Conservation (phyloP, 2,113 vertebrate genomes). For the Meles meles region DNA sequence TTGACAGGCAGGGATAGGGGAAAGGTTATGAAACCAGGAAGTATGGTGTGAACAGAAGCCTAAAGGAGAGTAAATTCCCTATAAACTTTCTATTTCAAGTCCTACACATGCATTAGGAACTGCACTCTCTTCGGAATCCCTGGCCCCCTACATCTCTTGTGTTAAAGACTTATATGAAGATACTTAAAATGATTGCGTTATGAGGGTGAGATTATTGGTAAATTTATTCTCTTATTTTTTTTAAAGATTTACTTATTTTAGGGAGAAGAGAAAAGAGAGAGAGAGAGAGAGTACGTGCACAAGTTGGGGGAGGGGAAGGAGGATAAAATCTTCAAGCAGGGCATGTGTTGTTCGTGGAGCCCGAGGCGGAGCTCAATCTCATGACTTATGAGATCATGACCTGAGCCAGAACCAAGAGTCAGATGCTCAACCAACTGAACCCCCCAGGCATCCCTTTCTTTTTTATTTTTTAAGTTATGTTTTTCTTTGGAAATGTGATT, state of each 20-base stretch:
- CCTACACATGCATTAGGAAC: neutral
- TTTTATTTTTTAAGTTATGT: neutral
- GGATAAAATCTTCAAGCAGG: neutral
- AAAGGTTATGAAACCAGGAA: neutral
- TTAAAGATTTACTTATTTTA: neutral
- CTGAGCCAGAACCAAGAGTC: neutral
- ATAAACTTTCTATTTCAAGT: neutral
- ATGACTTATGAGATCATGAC: neutral
- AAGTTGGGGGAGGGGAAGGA: neutral
- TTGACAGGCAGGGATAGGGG: neutral
- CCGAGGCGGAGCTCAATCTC: neutral
- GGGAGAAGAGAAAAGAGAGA: neutral
- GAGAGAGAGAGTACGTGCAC: neutral
- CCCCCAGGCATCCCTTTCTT: neutral
- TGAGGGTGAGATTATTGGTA: neutral
- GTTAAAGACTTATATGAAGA: neutral
- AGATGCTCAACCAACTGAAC: neutral
- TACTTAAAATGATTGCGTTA: neutral
- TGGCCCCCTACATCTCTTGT: neutral
- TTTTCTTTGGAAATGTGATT: neutral
- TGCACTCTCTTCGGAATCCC: neutral
- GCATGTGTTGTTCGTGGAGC: neutral
- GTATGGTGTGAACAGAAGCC: neutral
- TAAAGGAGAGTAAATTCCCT: neutral
- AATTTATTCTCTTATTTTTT: constrained; percentile 9